Percentiles rank a stretch among this genome's conserved stretches.
Evolutionary conservation across 2,113 vertebrate genomes (phyloP).

Genomic region (Emydura subglobosa): DNA sequence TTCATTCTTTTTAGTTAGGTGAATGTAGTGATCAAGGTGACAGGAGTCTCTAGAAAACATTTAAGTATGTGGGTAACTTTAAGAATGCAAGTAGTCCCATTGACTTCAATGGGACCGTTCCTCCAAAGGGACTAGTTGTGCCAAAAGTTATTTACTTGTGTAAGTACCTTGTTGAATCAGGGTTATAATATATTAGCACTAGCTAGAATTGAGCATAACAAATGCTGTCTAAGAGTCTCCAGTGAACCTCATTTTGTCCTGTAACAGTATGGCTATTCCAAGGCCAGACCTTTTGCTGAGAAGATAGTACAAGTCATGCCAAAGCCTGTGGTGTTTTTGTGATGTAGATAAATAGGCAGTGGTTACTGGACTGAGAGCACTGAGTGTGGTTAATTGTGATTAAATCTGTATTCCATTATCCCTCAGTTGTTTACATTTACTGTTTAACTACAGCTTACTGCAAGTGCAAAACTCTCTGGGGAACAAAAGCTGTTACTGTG

Average conservation of each 20-base stretch:
- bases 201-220: background rate
- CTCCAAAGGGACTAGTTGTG: background rate
- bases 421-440: background rate
- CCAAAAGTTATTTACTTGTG: background rate
- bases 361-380: background rate
- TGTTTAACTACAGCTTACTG: slow-evolving; percentile 15
- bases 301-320: slow-evolving; percentile 41
- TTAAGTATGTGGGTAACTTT: background rate
- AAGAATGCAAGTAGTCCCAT: slow-evolving; percentile 24
- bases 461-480: background rate
- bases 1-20: background rate
- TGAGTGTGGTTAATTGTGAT: background rate
- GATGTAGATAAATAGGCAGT: slow-evolving; percentile 7
- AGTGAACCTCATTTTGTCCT: slow-evolving; percentile 42
- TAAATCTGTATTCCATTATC: background rate
- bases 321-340: slow-evolving; percentile 40
- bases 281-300: slow-evolving; percentile 23
- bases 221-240: slow-evolving; percentile 8
- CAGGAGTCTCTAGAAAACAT: background rate
- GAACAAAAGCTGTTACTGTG: background rate
- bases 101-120: slow-evolving; percentile 3
- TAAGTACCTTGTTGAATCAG: background rate
- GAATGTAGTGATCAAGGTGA: background rate
- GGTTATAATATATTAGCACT: background rate
- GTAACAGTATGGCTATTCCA: slow-evolving; percentile 52